These are phyloP conservation scores for Microcebus griseorufus DNA, from an alignment of 2,113 vertebrate species.

Conservation along the genomic window DNA sequence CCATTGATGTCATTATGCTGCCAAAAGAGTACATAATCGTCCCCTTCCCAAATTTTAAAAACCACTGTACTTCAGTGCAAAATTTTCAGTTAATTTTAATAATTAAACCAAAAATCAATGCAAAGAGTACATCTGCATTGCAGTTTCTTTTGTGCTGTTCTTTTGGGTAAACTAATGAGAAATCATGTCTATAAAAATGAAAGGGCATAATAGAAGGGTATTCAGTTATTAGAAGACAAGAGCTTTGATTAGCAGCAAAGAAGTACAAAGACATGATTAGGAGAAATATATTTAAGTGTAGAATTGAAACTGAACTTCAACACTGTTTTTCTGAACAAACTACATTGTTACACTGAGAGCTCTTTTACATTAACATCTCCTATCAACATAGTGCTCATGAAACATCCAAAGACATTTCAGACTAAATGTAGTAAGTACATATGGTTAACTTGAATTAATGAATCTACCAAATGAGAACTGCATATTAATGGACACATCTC, in stretches of 20 bases:
- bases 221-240: background rate
- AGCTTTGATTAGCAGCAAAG: background rate
- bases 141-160: too few species aligned
- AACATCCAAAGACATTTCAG: constrained; percentile 11
- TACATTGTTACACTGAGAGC: background rate
- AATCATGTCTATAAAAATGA: background rate
- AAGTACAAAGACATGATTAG: background rate
- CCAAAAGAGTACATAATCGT: background rate
- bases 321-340: background rate
- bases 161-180: background rate
- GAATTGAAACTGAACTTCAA: background rate
- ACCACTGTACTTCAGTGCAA: background rate
- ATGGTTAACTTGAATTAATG: background rate
- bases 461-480: background rate
- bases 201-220: background rate
- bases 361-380: background rate
- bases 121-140: background rate
- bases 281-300: background rate
- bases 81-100: constrained; percentile 32
- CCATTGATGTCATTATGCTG: background rate
- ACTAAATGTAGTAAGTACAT: background rate
- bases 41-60: background rate
- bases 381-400: background rate
- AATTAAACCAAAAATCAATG: constrained; percentile 39
- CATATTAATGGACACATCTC: background rate